Base-by-base conservation (phyloP, 2,797 vertebrate species). In the Sebastiscus tertius region DNA sequence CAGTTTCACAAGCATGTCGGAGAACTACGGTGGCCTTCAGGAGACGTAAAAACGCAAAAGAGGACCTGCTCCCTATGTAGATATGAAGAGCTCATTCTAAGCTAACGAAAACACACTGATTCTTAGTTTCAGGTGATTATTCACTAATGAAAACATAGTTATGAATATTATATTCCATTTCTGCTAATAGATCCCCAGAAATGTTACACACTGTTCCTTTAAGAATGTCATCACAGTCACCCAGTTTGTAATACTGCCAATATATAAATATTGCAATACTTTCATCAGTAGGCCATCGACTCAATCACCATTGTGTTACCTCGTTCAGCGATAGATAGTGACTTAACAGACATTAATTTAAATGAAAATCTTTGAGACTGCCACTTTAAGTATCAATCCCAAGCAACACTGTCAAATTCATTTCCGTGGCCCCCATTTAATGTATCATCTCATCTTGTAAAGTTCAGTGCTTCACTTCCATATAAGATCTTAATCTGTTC, bases 401-500 rank as follows among this genome's bases (percentile, higher is more conserved):
- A 72, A 66, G 66, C 52, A 78, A 60, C 39, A 24, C 54, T 59
- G 18, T 49, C 72, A 79, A 81, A 83, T 83, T 58, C 4, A 75
- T 85, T 81, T 72, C 33, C 6, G 3, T 18, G 26, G 61, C 60
- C 13, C 22, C 61, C 36, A 62, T 74, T 81, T 65, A 66, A 29
- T 75, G 55, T 71, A 63, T 81, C 56, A 34, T 86, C 71, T 89
- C 67, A 86, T 91, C 66, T 81, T 10, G 7, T 54, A 70, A 81
- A 85, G 55, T 87, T 83, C 68, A 76, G 42, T 77, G 66, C 74
- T 74, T 87, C 54, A 67, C 73, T 85, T 72, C 65, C 75, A 84
- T 55, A 75, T 34, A 73, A 80, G 74, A 89, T 90, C 59, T 72
- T 85, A 86, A 90, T 92, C 90, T 89, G 67, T 86, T 83, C 79